Evolutionary conservation across 2,888 invertebrate species (phyloP).

Genomic region (Torymus auratus): DNA sequence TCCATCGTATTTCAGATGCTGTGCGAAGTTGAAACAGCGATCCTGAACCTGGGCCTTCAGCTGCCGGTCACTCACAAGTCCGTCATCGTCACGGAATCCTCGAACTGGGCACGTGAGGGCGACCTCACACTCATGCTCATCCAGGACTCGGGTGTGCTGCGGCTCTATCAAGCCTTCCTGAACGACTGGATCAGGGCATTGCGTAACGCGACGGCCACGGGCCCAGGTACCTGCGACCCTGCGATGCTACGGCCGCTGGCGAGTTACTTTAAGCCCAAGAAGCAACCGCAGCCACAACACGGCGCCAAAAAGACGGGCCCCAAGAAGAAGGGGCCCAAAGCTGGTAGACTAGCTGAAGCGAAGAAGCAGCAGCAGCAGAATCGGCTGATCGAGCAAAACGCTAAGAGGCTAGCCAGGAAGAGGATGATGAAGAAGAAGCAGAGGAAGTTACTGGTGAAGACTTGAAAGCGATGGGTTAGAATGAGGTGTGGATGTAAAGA

Average conservation of each 20-base stretch:
- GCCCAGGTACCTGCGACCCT: constrained; percentile 70
- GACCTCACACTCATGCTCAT: constrained; percentile 79
- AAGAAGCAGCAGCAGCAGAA: constrained; percentile 44
- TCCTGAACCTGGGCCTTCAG: constrained; percentile 75
- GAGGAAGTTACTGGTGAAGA: constrained; percentile 58
- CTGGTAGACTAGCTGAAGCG: constrained; percentile 1
- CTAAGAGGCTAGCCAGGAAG: constrained; percentile 33
- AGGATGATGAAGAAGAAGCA: constrained; percentile 63
- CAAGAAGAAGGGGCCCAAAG: constrained; percentile 36
- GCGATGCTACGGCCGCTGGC: constrained; percentile 63
- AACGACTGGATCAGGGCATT: constrained; percentile 80
- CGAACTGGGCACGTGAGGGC: constrained; percentile 77
- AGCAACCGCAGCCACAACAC: constrained; percentile 32
- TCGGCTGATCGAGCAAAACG: constrained; percentile 30
- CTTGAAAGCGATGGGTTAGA: not conserved
- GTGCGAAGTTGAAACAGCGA: constrained; percentile 81
- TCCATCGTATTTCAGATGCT: constrained; percentile 73
- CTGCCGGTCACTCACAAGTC: constrained; percentile 69
- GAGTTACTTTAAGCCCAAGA: constrained; percentile 56
- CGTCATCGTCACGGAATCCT: constrained; percentile 73
- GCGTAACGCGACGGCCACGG: constrained; percentile 71
- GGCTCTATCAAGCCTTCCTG: constrained; percentile 80
- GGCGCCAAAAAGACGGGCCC: not conserved
- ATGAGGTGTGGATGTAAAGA: not conserved
- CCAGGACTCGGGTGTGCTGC: constrained; percentile 81